These are phyloP conservation scores for Acheta domesticus DNA, from an alignment of 2,888 invertebrate species.

Conservation along the genomic window DNA sequence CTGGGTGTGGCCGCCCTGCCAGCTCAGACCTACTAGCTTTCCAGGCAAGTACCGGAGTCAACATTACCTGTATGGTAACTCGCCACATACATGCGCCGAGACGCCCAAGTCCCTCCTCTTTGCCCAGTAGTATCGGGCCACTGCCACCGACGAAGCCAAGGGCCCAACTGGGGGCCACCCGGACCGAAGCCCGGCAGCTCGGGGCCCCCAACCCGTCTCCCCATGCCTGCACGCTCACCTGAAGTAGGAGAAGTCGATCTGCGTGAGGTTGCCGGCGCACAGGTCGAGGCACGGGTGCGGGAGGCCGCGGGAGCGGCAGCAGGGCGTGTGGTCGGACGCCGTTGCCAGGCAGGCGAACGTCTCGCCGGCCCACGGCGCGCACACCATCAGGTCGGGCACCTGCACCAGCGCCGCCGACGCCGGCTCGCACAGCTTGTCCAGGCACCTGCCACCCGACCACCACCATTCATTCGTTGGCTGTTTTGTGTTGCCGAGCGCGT, in stretches of 20 bases:
- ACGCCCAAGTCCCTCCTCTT: too few relatives aligned
- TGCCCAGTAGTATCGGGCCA: too few relatives aligned
- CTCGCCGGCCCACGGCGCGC: slow-evolving; percentile 80
- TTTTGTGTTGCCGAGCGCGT: background rate
- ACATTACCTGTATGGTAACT: too few relatives aligned
- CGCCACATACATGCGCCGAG: too few relatives aligned
- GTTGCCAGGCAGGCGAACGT: slow-evolving; percentile 78
- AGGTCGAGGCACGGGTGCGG: slow-evolving; percentile 71
- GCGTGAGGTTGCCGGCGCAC: slow-evolving; percentile 75
- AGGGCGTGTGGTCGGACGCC: slow-evolving; percentile 76
- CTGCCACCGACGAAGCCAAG: too few relatives aligned
- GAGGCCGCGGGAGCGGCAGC: slow-evolving; percentile 71
- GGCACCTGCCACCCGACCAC: slow-evolving; percentile 50
- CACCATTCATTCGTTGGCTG: background rate
- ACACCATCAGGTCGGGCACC: slow-evolving; percentile 82
- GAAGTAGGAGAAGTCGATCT: slow-evolving; percentile 76
- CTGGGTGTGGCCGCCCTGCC: too few relatives aligned
- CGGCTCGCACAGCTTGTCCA: slow-evolving; percentile 78
- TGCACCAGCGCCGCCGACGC: slow-evolving; percentile 54
- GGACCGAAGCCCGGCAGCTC: too few relatives aligned
- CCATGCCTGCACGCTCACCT: slow-evolving; percentile 65
- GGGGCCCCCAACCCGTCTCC: too few relatives aligned
- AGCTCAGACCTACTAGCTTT: too few relatives aligned
- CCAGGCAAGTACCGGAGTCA: too few relatives aligned
- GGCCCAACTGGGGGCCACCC: too few relatives aligned